Evolutionary conservation across 1,140 invertebrate species (phyloP), one percentile per base, ranked within the genome.

Genomic region (Eufriesea mexicana): DNA sequence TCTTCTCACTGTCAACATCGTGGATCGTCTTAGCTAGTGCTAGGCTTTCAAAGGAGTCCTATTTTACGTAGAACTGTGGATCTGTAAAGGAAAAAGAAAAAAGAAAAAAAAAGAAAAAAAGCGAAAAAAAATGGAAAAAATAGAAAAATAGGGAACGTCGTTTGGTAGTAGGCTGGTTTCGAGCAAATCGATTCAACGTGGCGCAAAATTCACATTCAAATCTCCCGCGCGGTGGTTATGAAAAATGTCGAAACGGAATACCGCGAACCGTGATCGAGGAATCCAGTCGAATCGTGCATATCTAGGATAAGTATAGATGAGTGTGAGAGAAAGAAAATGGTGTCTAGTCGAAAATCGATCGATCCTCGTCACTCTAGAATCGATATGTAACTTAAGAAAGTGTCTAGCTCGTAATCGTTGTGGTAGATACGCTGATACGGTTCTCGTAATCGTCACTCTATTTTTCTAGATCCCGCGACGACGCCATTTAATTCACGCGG

Each of bases 391-490:
- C 16, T 81, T 75, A 81, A 81, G 79, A 81, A 81, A 75, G 79
- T 81, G 72, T 81, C 51, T 75, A 75, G 59, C 12, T 64, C 59
- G 68, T 79, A 79, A 79, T 83, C 74, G 55, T 83, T 68, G 74
- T 78, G 80, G 54, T 68, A 78, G 74, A 68, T 68, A 49, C 5
- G 23, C 20, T 42, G 23, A 47, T 47, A 59, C 55, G 74, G 25
- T 77, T 77, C 72, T 66, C 51, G 73, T 9, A 20, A 78, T 61
- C 75, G 62, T 78, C 55, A 62, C 54, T 70, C 54, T 83, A 83
- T 83, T 83, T 83, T 83, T 83, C 75, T 83, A 83, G 75, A 83
- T 76, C 45, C n/a, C 28, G 66, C 59, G 71, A 55, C 71, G 72
- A 28, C 23, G 61, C 64, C 70, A 71, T 25, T 62, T 66, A 61